phyloP scores from a whole-genome alignment of 2,113 vertebrate species.

The Felis catus region DNA sequence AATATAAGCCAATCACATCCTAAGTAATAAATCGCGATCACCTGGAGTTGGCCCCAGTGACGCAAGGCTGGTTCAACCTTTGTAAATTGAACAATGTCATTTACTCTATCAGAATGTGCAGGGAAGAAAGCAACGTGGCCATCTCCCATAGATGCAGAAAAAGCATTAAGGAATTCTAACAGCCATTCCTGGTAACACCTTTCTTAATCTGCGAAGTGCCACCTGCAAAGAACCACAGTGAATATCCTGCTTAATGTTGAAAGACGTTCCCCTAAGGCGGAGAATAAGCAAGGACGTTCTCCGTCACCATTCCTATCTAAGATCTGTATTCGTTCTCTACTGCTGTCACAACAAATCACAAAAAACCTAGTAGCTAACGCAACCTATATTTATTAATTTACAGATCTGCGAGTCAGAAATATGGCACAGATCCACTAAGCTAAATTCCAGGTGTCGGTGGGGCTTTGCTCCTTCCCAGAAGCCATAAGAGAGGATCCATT shows the following conservation, averaged over 20 bases:
- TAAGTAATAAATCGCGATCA: neutral
- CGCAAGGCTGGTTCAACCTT: neutral
- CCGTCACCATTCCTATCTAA: neutral
- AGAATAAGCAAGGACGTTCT: neutral
- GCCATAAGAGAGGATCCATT: accelerated
- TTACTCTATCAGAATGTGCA: neutral
- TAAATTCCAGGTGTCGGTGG: neutral
- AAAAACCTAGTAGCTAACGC: no score
- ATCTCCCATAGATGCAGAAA: neutral
- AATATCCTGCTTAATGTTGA: no score
- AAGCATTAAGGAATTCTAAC: neutral
- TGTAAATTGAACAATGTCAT: neutral
- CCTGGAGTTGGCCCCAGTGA: neutral
- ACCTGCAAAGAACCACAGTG: neutral
- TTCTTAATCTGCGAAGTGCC: neutral
- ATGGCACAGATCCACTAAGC: neutral
- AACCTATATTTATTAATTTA: accelerated
- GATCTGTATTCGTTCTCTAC: neutral
- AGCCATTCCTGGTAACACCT: neutral
- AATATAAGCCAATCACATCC: neutral
- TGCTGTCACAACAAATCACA: neutral
- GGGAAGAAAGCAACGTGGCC: neutral
- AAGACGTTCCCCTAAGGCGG: neutral
- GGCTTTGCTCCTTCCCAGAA: no score
- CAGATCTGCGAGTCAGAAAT: neutral